A percentile compares a stretch with the other conserved stretches of the same genome.
Conservation (phyloP, 2,797 vertebrate species). For the Lutjanus campechanus region DNA sequence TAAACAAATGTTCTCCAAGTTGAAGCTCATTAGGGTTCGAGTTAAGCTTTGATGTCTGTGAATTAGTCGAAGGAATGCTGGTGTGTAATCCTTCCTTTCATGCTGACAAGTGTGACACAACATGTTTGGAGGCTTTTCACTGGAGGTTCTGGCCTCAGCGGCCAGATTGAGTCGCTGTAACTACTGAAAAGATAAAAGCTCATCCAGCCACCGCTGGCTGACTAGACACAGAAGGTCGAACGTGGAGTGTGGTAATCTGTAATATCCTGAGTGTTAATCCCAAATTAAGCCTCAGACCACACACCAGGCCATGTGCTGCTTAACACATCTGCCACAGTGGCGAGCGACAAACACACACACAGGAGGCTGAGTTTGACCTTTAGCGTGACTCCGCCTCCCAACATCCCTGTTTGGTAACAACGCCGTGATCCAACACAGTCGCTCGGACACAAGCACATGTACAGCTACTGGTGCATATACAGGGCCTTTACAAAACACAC, state of each 20-base stretch:
- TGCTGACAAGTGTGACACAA: slow-evolving; percentile 35
- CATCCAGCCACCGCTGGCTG: slow-evolving; percentile 50
- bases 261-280: slow-evolving; percentile 76
- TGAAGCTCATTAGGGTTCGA: slow-evolving; percentile 40
- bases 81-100: slow-evolving; percentile 56
- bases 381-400: slow-evolving; percentile 26
- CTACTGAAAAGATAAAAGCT: slow-evolving; percentile 62
- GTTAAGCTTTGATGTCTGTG: slow-evolving; percentile 29
- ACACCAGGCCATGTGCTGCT: slow-evolving; percentile 67
- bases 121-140: slow-evolving; percentile 46
- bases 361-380: slow-evolving; percentile 55
- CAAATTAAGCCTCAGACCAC: slow-evolving; percentile 70
- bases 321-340: slow-evolving; percentile 48
- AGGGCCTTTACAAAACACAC: not conserved
- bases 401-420: slow-evolving; percentile 35
- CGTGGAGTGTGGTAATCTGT: slow-evolving; percentile 72
- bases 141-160: slow-evolving; percentile 8
- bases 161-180: slow-evolving; percentile 47
- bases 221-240: slow-evolving; percentile 64
- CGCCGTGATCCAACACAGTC: slow-evolving; percentile 21
- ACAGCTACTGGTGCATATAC: not conserved
- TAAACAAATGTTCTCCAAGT: not conserved
- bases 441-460: slow-evolving; percentile 2
- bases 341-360: slow-evolving; percentile 11
- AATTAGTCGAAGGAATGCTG: slow-evolving; percentile 52